A percentile compares a stretch with the other conserved stretches of the same genome.
These are phyloP conservation scores for Drosophila aff. DNA, from an alignment of 1,140 invertebrate species.

Conservation along the genomic window DNA sequence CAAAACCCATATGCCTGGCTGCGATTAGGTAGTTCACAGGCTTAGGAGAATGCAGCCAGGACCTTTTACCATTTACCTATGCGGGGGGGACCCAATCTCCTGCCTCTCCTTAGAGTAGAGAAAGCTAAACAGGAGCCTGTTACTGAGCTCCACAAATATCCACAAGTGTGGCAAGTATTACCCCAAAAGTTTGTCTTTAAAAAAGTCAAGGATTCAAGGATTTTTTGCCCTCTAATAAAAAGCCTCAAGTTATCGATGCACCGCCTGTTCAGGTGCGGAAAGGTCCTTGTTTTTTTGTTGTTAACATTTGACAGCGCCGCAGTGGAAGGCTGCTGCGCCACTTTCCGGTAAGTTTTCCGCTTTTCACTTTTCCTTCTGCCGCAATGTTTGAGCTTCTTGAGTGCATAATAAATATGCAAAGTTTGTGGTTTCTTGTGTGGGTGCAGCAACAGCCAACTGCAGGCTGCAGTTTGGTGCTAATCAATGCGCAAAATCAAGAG, in stretches of 20 bases:
- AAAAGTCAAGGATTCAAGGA: neutral
- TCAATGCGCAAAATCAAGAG: conserved; percentile 75
- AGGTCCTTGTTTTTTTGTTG: conserved; percentile 5
- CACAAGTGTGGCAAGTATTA: neutral
- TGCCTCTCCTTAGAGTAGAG: neutral
- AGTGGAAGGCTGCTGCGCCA: conserved; percentile 33
- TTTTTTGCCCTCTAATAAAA: conserved; percentile 43
- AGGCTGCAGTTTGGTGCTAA: conserved; percentile 34
- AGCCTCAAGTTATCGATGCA: conserved; percentile 65
- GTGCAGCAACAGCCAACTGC: neutral
- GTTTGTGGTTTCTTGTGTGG: conserved; percentile 47
- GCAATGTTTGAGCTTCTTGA: conserved; percentile 66
- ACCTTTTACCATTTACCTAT: conserved; percentile 13
- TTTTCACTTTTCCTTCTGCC: conserved; percentile 44
- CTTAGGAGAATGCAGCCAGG: conserved; percentile 20
- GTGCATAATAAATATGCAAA: conserved; percentile 79
- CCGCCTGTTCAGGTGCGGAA: conserved; percentile 7
- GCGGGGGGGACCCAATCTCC: neutral
- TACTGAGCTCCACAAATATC: neutral
- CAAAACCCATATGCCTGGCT: conserved; percentile 3
- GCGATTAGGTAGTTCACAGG: conserved; percentile 19
- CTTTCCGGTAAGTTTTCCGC: conserved; percentile 29
- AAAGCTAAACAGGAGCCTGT: neutral
- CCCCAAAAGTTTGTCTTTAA: neutral
- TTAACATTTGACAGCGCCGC: conserved; percentile 17